Evolutionary conservation across 2,113 vertebrate genomes (phyloP), one percentile per base, ranked within the genome.

Genomic region (Tetrao urogallus): DNA sequence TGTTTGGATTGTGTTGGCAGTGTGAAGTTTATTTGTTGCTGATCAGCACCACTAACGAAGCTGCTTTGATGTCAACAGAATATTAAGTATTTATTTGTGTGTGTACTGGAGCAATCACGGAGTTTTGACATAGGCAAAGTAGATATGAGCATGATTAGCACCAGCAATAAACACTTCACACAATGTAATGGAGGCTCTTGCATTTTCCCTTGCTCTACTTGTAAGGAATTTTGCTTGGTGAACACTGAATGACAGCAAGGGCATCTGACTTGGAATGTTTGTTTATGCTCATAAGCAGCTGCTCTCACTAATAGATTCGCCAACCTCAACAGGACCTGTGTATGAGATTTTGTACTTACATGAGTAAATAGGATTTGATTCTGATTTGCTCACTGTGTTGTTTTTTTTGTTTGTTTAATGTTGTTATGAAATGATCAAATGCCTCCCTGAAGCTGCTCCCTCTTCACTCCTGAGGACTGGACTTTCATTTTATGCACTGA

Each of bases 81-180:
- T 91, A 86, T 86, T 82, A 96, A 94, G 61, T 89, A 72, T 93
- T 93, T 92, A 87, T 86, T 92, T 93, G 75, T 85, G 45, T 52
- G 11, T 42, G 38, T 91, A 84, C 84, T 82, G 82, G 87, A 77
- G 78, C 56, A 95, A 18, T 92, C 84, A 70, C 1, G 0, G 79
- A 40, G 67, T 82, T 94, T 82, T 85, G 82, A 83, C 79, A 63
- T 7, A 70, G 76, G 7, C 77, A 63, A 76, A 58, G 21, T 87
- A 28, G 43, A 70, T 82, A 42, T 22, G 54, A 92, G n/a, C 54
- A 82, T 70, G 42, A 42, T 85, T 73, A 84, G 38, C 36, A 58
- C 34, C 1, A 5, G 56, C 34, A 79, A 67, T 58, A 40, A 64
- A 89, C 78, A 79, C 63, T 88, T 60, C 25, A 52, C 36, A 1